phyloP scores from a whole-genome alignment of 2,888 invertebrate genomes.

The Conistra vaccinii region DNA sequence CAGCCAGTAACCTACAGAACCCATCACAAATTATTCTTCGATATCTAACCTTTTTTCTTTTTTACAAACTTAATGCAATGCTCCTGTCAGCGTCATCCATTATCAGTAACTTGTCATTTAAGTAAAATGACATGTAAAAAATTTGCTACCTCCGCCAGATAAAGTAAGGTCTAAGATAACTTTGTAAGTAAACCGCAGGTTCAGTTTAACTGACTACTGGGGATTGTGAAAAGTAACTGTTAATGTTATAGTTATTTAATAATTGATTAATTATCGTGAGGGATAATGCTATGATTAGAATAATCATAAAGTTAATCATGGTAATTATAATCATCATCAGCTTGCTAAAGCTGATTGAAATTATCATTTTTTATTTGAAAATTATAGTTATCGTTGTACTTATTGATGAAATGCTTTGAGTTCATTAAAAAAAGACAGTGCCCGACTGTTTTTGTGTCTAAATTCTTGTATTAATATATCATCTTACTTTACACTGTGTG shows the following conservation, averaged over 20 bases:
- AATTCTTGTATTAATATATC: background rate
- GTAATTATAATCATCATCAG: no score
- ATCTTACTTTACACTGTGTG: background rate
- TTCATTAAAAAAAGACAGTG: background rate
- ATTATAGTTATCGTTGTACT: background rate
- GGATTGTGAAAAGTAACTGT: constrained; percentile 16
- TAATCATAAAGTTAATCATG: no score
- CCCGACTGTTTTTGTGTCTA: background rate
- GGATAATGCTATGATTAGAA: background rate
- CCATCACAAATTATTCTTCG: constrained; percentile 18
- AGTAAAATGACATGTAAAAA: constrained; percentile 72
- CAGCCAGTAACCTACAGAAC: constrained; percentile 49
- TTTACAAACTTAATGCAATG: constrained; percentile 83
- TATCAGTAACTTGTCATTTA: constrained; percentile 77
- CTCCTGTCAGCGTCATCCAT: constrained; percentile 84
- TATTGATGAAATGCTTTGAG: background rate
- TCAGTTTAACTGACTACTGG: constrained; percentile 22
- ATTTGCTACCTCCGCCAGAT: constrained; percentile 73
- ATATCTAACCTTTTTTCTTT: constrained; percentile 36
- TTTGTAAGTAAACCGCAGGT: constrained; percentile 55
- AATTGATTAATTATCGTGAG: constrained; percentile 19
- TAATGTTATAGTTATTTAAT: constrained; percentile 10
- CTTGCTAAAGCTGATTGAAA: background rate
- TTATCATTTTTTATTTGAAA: background rate
- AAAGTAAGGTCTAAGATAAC: constrained; percentile 52